Base-by-base conservation (phyloP, 2,888 invertebrate species). In the Rotaria sp. region DNA sequence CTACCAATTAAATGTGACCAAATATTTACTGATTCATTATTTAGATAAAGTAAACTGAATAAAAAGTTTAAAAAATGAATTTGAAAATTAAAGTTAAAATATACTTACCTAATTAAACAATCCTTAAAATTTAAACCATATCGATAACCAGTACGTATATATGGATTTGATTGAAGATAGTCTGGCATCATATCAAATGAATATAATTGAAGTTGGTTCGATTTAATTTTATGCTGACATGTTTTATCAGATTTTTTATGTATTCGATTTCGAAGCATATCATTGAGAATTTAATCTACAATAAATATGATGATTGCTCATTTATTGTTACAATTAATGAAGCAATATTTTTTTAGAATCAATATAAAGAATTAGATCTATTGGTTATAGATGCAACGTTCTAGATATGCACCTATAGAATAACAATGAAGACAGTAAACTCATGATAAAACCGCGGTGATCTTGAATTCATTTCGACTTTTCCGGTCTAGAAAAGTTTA, bases 1-100 rank as follows among this genome's bases (percentile, higher is more conserved):
- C n/a, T n/a, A 75, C 92, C 92, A 41, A 91, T 87, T 26, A 97
- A 93, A 91, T 97, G 97, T 84, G 96, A 96, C 97, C 97, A 97
- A 90, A 97, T 96, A 90, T 97, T 97, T 90, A 97, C 94, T 0
- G 96, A 97, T 92, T 97, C 97, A 91, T 97, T 97, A 87, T 95
- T 96, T 96, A 96, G 96, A 94, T 96, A 95, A 92, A 97, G 96
- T 90, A 96, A 93, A 91, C 96, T 96, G 92, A 88, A 94, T 45
- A 2, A 74, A 18, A 38, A 50, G n/a, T n/a, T 24, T 5, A 85
- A 48, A n/a, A 50, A 50, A 1, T 10, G 11, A 35, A 67, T 35
- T 7, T 80, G 15, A 26, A 74, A 21, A 38, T 80, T 45, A 24
- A 13, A 26, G 18, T 11, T 1, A 45, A 80, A 80, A 15, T 15